Conservation (phyloP, 2,113 vertebrate genomes). For the Herpetotheres cachinnans region DNA sequence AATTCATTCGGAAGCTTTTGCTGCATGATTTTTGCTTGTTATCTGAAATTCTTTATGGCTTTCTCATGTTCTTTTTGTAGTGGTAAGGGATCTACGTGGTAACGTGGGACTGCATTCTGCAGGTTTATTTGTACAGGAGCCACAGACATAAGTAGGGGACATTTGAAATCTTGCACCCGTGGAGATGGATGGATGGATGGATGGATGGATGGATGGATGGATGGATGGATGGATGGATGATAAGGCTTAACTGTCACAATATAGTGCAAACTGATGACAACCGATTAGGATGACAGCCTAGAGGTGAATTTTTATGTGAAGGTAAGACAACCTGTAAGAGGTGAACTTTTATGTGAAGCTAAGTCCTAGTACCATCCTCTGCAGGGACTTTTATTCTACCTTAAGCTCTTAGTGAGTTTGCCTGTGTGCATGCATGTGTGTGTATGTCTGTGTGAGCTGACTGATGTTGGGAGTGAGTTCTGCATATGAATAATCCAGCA, state of each 20-base stretch:
- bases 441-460: background rate
- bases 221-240: background rate
- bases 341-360: background rate
- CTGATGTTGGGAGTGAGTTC: background rate
- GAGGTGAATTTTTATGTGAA: background rate
- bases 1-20: background rate
- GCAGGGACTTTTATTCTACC: background rate
- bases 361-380: background rate
- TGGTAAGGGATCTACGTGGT: background rate
- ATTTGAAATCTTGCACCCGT: background rate
- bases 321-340: background rate
- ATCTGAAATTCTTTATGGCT: background rate
- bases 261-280: background rate
- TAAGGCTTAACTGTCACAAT: background rate
- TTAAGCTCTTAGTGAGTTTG: background rate
- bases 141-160: background rate
- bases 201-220: background rate
- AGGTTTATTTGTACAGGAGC: background rate
- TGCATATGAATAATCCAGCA: background rate
- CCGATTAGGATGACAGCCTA: background rate
- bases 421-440: accelerated
- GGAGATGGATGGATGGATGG: background rate
- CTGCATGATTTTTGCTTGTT: background rate
- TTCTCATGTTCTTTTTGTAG: background rate
- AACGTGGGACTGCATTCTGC: background rate